Evolutionary conservation across 2,797 vertebrate species (phyloP).

Genomic region (Enteromius fasciolatus): DNA sequence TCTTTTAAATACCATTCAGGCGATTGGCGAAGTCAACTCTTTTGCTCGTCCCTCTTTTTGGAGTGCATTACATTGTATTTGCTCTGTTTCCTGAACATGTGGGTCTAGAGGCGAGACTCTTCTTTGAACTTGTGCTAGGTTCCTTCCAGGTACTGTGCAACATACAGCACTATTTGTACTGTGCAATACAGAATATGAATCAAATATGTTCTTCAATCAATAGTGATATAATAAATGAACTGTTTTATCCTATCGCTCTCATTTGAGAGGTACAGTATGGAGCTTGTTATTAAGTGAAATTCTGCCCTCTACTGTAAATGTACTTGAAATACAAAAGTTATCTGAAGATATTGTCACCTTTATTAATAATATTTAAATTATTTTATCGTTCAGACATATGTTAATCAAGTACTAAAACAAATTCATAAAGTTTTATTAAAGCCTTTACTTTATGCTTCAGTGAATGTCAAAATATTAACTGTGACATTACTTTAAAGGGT

Average conservation of each 20-base stretch:
- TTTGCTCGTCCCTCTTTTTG: constrained; percentile 74
- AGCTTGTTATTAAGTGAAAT: not conserved
- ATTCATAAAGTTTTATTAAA: not conserved
- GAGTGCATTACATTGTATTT: constrained; percentile 72
- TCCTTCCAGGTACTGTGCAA: constrained; percentile 73
- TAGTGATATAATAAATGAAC: not conserved
- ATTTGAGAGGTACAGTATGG: too few relatives aligned
- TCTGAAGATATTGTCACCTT: not conserved
- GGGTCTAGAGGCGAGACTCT: constrained; percentile 59
- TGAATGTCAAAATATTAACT: not conserved
- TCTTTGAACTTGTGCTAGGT: constrained; percentile 73
- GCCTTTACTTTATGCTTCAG: not conserved
- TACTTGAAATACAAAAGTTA: not conserved
- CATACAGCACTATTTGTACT: too few relatives aligned
- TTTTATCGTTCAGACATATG: not conserved
- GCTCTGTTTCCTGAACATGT: constrained; percentile 71
- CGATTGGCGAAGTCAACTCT: constrained; percentile 67
- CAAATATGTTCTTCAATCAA: not conserved
- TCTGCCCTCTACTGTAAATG: constrained; percentile 16
- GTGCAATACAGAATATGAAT: not conserved
- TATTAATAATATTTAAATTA: not conserved
- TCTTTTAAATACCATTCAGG: constrained; percentile 55
- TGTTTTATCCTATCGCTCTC: not conserved
- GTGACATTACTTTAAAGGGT: constrained; percentile 62
- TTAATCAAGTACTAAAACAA: not conserved